Conservation (phyloP, 2,113 vertebrate genomes). For the Cichladusa arquata region DNA sequence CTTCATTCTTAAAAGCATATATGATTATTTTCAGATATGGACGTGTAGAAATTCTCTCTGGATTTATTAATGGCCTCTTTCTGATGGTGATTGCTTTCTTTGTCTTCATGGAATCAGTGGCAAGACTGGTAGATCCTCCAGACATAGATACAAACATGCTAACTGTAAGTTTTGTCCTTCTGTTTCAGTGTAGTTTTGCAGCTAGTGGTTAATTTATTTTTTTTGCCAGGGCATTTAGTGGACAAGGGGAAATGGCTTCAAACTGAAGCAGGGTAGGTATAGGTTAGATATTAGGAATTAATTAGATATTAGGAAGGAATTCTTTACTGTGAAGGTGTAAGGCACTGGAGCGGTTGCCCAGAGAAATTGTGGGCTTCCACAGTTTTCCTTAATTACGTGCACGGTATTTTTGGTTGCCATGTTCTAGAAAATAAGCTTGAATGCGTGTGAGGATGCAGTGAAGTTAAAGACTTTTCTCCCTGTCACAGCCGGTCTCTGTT, state of each 20-base stretch:
- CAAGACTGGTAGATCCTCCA: slow-evolving; percentile 91
- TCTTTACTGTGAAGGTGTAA: background rate
- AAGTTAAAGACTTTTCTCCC: slow-evolving; percentile 14
- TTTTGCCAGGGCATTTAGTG: background rate
- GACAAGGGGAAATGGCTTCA: background rate
- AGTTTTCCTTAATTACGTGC: background rate
- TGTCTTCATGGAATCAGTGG: slow-evolving; percentile 93
- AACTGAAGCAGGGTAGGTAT: background rate
- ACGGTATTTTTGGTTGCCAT: background rate
- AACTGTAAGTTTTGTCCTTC: slow-evolving; percentile 83
- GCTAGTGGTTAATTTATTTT: background rate
- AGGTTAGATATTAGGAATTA: background rate
- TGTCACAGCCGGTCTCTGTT: slow-evolving; percentile 90
- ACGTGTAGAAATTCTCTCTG: slow-evolving; percentile 96
- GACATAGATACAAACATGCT: slow-evolving; percentile 98
- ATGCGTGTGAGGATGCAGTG: background rate
- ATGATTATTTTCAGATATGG: slow-evolving; percentile 82
- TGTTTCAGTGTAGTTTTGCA: background rate
- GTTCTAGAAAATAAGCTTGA: background rate
- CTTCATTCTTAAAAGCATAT: background rate
- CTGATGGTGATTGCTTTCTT: slow-evolving; percentile 98
- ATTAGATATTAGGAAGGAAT: background rate
- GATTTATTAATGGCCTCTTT: slow-evolving; percentile 98
- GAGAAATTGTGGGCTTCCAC: background rate
- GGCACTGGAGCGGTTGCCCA: background rate